Percentiles rank a stretch among this genome's conserved stretches.
phyloP scores from a whole-genome alignment of 2,797 vertebrate species.

The Dromococcyx pavoninus region DNA sequence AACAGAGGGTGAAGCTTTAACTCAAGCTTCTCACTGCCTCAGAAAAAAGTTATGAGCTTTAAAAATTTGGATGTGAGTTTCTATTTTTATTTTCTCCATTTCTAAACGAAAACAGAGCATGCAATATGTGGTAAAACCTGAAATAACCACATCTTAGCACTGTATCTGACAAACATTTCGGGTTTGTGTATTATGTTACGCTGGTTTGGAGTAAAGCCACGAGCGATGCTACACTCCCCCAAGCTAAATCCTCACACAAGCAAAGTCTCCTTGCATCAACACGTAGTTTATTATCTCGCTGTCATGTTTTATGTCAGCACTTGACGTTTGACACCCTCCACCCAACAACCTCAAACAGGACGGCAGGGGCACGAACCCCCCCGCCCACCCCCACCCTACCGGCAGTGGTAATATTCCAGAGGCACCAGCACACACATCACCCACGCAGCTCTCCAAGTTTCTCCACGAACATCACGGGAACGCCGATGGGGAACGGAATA shows the following conservation, averaged over 20 bases:
- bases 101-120: not conserved
- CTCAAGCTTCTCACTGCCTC: not conserved
- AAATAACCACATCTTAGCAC: not conserved
- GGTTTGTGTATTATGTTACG: not conserved
- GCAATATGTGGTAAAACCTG: not conserved
- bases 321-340: not conserved
- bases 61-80: fast-evolving
- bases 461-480: not conserved
- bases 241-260: not conserved
- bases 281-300: not conserved
- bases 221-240: fast-evolving
- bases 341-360: not conserved
- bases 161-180: not conserved
- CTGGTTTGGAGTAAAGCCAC: not conserved
- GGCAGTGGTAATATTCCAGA: conserved; percentile 38
- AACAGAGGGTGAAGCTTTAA: not conserved
- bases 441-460: not conserved
- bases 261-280: not conserved
- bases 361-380: not conserved
- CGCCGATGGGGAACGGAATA: too few species aligned
- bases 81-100: not conserved
- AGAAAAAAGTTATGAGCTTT: not conserved
- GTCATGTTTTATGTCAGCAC: not conserved
- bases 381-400: not conserved
- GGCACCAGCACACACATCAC: not conserved